A percentile compares a stretch with the other conserved stretches of the same genome.
These are phyloP conservation scores for Gryllus bimaculatus DNA, from an alignment of 1,140 invertebrate genomes.

Conservation along the genomic window DNA sequence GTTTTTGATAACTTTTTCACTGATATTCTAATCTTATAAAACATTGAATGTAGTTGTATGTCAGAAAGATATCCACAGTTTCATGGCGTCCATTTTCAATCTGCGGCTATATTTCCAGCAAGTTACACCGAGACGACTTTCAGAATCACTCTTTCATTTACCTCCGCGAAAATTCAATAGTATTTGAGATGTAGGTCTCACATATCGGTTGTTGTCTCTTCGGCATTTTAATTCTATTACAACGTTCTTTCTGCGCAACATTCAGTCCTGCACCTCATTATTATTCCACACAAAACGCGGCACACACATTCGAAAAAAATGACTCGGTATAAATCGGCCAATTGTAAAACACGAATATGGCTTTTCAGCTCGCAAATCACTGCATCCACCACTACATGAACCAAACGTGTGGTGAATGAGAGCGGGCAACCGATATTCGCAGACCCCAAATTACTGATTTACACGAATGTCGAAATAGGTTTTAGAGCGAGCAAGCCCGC, in stretches of 20 bases:
- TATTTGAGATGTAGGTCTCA: too few relatives aligned
- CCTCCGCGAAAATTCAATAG: too few relatives aligned
- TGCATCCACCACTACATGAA: background rate
- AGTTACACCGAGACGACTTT: too few relatives aligned
- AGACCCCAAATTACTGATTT: background rate
- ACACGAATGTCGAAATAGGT: background rate
- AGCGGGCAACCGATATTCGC: background rate
- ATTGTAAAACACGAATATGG: background rate
- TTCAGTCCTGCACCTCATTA: background rate
- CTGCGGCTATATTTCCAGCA: too few relatives aligned
- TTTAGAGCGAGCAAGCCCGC: background rate
- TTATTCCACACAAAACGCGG: background rate
- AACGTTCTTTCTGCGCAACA: background rate
- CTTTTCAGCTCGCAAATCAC: background rate
- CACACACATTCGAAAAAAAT: background rate
- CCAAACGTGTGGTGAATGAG: background rate
- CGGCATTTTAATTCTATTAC: too few relatives aligned
- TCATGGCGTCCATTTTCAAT: too few relatives aligned
- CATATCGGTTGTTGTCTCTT: too few relatives aligned
- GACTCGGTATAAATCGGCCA: background rate
- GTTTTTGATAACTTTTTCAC: too few relatives aligned
- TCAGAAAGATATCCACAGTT: too few relatives aligned
- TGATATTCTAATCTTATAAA: too few relatives aligned
- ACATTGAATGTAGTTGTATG: too few relatives aligned
- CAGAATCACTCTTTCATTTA: too few relatives aligned